Evolutionary conservation across 2,113 vertebrate genomes (phyloP).

Genomic region (Chloropsis hardwickii): DNA sequence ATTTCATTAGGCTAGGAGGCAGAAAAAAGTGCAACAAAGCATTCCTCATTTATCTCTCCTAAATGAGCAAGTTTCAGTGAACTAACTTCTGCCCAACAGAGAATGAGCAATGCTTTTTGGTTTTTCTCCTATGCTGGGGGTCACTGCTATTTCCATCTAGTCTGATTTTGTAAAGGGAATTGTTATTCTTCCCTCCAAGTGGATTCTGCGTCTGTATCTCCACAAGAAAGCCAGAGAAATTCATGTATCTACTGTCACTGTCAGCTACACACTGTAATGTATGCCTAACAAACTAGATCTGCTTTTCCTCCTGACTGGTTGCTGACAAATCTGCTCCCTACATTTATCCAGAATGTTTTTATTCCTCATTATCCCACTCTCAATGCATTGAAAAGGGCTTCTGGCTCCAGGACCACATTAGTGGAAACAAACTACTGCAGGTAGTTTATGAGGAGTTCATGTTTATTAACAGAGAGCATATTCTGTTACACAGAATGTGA

Average conservation of each 20-base stretch:
- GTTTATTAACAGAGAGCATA: not conserved
- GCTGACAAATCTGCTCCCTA: not conserved
- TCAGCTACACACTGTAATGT: not conserved
- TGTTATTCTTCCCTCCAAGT: not conserved
- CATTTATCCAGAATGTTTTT: not conserved
- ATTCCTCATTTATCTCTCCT: not conserved
- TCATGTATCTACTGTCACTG: not conserved
- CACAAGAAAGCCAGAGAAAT: not conserved
- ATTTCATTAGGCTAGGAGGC: not conserved
- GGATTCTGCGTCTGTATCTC: not conserved
- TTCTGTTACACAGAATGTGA: not conserved
- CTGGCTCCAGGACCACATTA: not conserved
- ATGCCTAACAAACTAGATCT: not conserved
- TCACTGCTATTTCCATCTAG: not conserved
- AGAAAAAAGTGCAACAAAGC: not conserved
- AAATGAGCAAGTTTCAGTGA: not conserved
- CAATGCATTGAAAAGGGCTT: not conserved
- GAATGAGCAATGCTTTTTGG: not conserved
- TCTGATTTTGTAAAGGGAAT: not conserved
- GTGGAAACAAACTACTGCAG: not conserved
- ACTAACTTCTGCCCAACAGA: not conserved
- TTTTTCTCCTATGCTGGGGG: rapidly evolving
- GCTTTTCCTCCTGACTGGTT: not conserved
- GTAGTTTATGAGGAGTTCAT: not conserved
- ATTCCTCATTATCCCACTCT: not conserved